Base-by-base conservation (phyloP, 92 coral and sea anemone species). In the Umimayanthus kanabou region DNA sequence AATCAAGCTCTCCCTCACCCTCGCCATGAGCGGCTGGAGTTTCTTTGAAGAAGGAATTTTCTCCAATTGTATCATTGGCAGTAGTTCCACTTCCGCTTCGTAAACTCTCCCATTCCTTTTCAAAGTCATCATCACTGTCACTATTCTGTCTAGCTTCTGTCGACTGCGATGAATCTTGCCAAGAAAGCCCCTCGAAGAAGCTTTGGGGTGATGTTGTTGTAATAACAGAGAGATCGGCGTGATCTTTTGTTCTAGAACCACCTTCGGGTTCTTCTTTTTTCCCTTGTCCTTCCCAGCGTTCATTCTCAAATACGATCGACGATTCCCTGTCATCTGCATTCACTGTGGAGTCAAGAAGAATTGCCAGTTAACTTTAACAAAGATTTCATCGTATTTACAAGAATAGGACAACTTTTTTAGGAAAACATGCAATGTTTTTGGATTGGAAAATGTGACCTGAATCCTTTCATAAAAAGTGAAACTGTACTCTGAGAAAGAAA, bases 291-390 rank as follows among this genome's bases (percentile, higher is more conserved):
- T 83, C 87, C 87, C 87, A 83, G 4, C 61, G 87, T 23, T 83
- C 87, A 71, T 70, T 83, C 18, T 93, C 90, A 80, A 95, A 95
- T 16, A 94, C 95, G 82, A 95, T 95, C 39, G 95, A 89, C 15
- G 98, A 95, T 69, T 95, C 98, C 14, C 98, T 87, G 77, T 95
- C 98, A 39, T 95, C 98, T 26, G 98, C 94, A 70, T 95, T 93
- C 45, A 95, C 98, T 95, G 85, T n/a, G 39, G 45, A 45, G 25
- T 6, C 26, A 42, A 74, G 5, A 7, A 0, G 64, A 55, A 76
- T 23, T 73, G 42, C 18, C 26, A 5, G 43, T 61, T 22, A 61
- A 61, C 26, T 61, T 61, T 1, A 20, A 61, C 69, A 23, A 57
- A 57, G 4, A 57, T 57, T 55, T 55, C 18, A 15, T 20, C 0